These are phyloP conservation scores for Epizoanthus illoricatus DNA, from an alignment of 92 coral and sea anemone genomes.

Conservation along the genomic window DNA sequence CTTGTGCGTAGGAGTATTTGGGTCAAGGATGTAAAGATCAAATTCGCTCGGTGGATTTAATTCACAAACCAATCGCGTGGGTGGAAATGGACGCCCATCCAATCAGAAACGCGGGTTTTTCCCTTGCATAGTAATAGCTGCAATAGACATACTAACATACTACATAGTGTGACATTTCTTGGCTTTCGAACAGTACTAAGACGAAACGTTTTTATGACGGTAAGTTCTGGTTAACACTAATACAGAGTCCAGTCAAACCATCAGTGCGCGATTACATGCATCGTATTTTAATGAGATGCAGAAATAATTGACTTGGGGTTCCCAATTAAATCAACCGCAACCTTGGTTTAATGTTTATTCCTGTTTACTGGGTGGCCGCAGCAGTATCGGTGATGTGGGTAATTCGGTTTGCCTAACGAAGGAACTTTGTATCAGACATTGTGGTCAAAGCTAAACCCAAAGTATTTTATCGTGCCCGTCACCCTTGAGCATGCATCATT, in stretches of 20 bases:
- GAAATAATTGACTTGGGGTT: not conserved
- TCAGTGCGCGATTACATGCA: no score
- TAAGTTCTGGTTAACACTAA: not conserved
- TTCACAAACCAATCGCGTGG: constrained; percentile 13
- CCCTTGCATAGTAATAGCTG: not conserved
- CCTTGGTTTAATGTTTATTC: no score
- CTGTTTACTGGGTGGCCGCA: not conserved
- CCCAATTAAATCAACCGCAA: not conserved
- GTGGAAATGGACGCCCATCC: not conserved
- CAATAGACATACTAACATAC: not conserved
- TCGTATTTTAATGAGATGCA: no score
- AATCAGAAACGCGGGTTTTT: constrained; percentile 19
- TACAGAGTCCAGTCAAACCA: no score
- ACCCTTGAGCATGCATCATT: not conserved
- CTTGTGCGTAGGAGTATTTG: not conserved
- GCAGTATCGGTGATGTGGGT: not conserved
- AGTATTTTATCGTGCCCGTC: not conserved
- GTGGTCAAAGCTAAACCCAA: not conserved
- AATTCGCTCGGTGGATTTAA: constrained; percentile 5
- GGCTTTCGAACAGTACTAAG: not conserved
- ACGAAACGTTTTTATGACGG: not conserved
- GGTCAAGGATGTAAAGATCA: constrained; percentile 7
- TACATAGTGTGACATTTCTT: not conserved
- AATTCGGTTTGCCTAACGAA: not conserved
- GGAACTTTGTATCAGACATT: not conserved